A percentile compares a stretch with the other conserved stretches of the same genome.
phyloP scores from a whole-genome alignment of 2,113 vertebrate species.

The Ptychochromis oligacanthus region DNA sequence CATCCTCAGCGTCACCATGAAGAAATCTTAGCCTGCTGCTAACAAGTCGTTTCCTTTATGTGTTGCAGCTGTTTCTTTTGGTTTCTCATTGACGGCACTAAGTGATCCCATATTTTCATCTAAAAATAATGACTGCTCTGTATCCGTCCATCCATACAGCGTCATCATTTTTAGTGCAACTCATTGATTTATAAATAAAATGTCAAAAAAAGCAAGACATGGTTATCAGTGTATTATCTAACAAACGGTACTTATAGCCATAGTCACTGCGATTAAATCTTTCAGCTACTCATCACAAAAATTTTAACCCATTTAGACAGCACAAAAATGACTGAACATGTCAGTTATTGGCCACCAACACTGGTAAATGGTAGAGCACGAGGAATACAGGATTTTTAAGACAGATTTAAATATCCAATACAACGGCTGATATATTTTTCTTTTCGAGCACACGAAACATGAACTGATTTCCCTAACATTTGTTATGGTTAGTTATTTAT shows the following conservation, averaged over 20 bases:
- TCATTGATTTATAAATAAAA: not conserved
- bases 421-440: not conserved
- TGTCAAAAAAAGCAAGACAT: not conserved
- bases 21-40: conserved; percentile 14
- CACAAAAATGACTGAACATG: not conserved
- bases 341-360: not conserved
- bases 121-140: not conserved
- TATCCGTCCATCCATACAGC: not conserved
- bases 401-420: not conserved
- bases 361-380: not conserved
- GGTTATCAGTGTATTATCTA: not conserved
- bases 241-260: not conserved
- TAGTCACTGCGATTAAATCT: not conserved
- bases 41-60: conserved; percentile 10
- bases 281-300: not conserved
- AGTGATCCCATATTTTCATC: not conserved
- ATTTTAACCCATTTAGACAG: not conserved
- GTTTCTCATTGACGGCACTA: conserved; percentile 3
- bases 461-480: not conserved
- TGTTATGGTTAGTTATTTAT: not conserved
- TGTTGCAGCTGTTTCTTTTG: conserved; percentile 31
- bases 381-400: not conserved
- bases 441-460: not conserved
- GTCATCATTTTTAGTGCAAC: not conserved
- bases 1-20: conserved; percentile 29